Base-by-base conservation (phyloP, 2,113 vertebrate species). In the Mobula hypostoma region DNA sequence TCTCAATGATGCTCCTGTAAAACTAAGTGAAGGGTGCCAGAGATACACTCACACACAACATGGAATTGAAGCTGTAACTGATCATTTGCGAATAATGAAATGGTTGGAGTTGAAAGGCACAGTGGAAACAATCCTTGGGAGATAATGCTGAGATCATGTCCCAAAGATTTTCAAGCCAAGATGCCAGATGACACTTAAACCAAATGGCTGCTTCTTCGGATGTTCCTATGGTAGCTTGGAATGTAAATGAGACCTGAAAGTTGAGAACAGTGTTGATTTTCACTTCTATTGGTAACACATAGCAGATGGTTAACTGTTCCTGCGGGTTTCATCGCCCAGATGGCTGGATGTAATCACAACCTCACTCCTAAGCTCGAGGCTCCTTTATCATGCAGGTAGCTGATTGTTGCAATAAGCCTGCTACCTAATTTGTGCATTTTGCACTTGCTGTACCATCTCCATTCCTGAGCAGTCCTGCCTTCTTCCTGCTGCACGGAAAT, bases 271-370 rank as follows among this genome's bases (percentile, higher is more conserved):
- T 36, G 61, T 68, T 90, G 85, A 90, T n/a, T 63, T 90, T 90
- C 85, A 90, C n/a, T 90, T 5, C n/a, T 66, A 90, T 63, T 68
- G 85, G 85, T 90, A 66, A n/a, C 77, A 79, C 12, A 15, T 12
- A 79, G n/a, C 85, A 90, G 85, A 90, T 90, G 85, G 85, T 90
- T 66, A 68, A 87, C 83, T 63, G 83, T 90, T 63, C 61, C 61
- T 66, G n/a, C 61, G 63, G 85, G 85, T 66, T 90, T 90, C 29
- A 90, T 66, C n/a, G 15, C 85, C 83, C 85, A 90, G 61, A 90
- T 90, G 85, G 61, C 61, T 66, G 2, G 15, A 32, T 90, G 29
- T 90, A 90, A 63, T 90, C 85, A 90, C 61, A 90, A n/a, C 61
- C 85, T 90, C 29, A 19, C n/a, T 90, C 61, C 29, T 66, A 63